A percentile compares a stretch with the other conserved stretches of the same genome.
phyloP scores from a whole-genome alignment of 2,113 vertebrate species.

The Camelus bactrianus region DNA sequence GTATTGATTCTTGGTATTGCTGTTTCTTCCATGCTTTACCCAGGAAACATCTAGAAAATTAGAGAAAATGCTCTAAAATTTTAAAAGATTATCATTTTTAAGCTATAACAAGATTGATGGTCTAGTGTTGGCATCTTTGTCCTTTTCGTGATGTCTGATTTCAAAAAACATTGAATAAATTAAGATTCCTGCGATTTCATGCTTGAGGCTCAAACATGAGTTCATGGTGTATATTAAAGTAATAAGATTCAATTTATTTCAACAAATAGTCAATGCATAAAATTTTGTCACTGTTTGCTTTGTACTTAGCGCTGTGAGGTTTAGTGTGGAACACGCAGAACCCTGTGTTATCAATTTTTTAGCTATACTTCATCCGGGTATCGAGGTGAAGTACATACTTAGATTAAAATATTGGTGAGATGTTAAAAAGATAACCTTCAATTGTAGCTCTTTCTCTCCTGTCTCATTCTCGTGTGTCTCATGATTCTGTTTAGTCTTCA shows the following conservation, averaged over 20 bases:
- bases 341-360: neutral
- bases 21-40: neutral
- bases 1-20: neutral
- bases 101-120: neutral
- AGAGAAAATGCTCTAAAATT: neutral
- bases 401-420: neutral
- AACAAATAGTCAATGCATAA: neutral
- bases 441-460: neutral
- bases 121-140: neutral
- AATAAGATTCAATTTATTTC: neutral
- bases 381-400: neutral
- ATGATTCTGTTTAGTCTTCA: neutral
- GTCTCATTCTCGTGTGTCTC: neutral
- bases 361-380: neutral
- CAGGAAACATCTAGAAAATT: neutral
- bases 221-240: neutral
- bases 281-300: neutral
- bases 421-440: neutral
- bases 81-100: conserved; percentile 3
- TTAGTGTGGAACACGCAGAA: neutral
- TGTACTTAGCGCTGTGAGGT: neutral
- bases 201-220: neutral
- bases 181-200: neutral
- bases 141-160: neutral
- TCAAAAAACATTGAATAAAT: conserved; percentile 21